Base-by-base conservation (phyloP, 53 echinoderm and acorn worm genomes). In the Paracentrotus lividus region DNA sequence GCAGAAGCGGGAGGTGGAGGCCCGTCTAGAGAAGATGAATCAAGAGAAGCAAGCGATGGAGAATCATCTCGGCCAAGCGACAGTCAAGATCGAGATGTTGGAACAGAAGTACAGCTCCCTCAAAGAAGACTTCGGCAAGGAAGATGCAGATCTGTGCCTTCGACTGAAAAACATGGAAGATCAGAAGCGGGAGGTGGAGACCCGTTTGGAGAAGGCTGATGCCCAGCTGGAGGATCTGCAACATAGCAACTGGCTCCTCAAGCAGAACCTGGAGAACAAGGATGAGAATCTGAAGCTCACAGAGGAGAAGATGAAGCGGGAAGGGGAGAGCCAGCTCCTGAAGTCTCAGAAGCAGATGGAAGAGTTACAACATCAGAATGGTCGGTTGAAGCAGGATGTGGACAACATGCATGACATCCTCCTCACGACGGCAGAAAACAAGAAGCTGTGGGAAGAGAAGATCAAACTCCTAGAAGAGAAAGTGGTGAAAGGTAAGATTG, bases 201-300 rank as follows among this genome's bases (percentile, higher is more conserved):
- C 85, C 15, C 49, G 45, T 15, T 59, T 55, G 56, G 85, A 94
- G 67, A 31, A 91, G 40, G 68, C 85, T 8, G 36, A 64, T 29
- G 20, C 64, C 65, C 47, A 94, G 53, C 67, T 85, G 12, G 15
- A 64, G 26, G 65, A 42, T 60, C 21, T 68, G 43, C 65, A 94
- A 56, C 58, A 91, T 23, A 90, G 86, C 58, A 90, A 85, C 84
- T 49, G 88, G 76, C 64, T 93, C 42, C 67, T 93, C 44, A 88
- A 95, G 95, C 67, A 92, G 77, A 92, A 95, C 40, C 44, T 87
- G 45, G 87, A 58, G 68, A 77, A 69, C 31, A 92, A 93, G 61
- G 92, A 93, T 18, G 88, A 60, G 40, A 76, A 93, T 8, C 68
- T 26, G 75, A 33, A 33, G 40, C 77, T 88, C 44, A 24, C 26